phyloP scores from a whole-genome alignment of 2,113 vertebrate species.

The Redunca redunca region DNA sequence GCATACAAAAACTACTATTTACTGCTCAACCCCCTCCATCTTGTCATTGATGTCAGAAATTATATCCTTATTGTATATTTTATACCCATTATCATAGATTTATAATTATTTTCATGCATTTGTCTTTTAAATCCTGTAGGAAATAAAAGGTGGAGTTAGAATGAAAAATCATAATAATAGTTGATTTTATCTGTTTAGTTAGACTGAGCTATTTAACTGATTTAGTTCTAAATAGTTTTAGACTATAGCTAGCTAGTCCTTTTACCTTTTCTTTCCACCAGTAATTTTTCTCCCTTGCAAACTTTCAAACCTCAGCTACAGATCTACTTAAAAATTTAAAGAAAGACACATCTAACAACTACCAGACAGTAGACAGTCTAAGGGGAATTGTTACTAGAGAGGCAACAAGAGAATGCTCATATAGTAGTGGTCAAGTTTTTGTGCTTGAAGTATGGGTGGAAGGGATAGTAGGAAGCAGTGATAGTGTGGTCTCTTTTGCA shows the following conservation, averaged over 20 bases:
- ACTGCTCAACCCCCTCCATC: not conserved
- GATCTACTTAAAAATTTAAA: not conserved
- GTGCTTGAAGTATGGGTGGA: not conserved
- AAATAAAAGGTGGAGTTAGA: not conserved
- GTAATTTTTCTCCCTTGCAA: not conserved
- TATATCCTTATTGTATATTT: not conserved
- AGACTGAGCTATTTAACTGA: not conserved
- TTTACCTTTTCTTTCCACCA: not conserved
- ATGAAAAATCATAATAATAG: not conserved
- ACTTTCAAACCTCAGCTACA: not conserved
- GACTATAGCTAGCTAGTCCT: not conserved
- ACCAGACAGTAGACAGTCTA: not conserved
- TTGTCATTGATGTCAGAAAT: not conserved
- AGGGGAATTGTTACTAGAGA: not conserved
- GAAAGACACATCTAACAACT: not conserved
- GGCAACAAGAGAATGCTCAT: not conserved
- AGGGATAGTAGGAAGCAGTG: not conserved
- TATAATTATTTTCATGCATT: not conserved
- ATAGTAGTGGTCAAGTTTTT: not conserved
- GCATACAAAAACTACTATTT: not conserved
- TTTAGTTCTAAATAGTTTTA: not conserved
- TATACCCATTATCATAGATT: not conserved
- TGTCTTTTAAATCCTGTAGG: not conserved
- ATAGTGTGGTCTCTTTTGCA: not conserved
- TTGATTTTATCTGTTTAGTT: not conserved